phyloP scores from a whole-genome alignment of 2,113 vertebrate species.

The Rhea americana region DNA sequence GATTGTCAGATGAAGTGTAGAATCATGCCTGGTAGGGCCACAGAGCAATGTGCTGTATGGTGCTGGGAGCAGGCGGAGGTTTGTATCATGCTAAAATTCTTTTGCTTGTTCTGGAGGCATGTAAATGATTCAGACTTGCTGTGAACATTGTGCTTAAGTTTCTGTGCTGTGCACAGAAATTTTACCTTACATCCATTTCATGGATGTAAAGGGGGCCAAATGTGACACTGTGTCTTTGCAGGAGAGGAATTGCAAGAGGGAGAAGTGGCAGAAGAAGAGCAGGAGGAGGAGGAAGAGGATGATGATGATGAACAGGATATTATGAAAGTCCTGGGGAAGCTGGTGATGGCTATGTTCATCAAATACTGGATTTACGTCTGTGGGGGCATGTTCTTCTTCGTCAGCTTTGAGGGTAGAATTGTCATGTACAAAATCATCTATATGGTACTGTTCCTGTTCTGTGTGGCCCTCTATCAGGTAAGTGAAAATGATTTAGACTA shows the following conservation, averaged over 20 bases:
- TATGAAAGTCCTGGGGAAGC: slow-evolving; percentile 91
- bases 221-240: slow-evolving; percentile 51
- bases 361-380: slow-evolving; percentile 99
- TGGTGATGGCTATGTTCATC: slow-evolving; percentile 94
- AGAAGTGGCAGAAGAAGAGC: slow-evolving; percentile 59
- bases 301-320: slow-evolving; percentile 85
- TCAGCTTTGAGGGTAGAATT: slow-evolving; percentile 95
- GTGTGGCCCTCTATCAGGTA: slow-evolving; percentile 97
- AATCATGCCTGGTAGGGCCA: neutral
- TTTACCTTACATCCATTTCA: neutral
- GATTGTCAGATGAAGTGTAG: neutral
- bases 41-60: neutral
- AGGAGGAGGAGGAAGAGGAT: slow-evolving; percentile 56
- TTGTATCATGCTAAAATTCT: neutral
- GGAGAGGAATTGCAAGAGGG: slow-evolving; percentile 62
- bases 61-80: neutral
- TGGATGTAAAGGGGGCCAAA: neutral
- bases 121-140: neutral
- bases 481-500: neutral
- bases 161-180: neutral
- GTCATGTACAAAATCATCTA: slow-evolving; percentile 99
- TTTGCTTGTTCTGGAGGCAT: neutral
- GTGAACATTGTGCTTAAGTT: neutral
- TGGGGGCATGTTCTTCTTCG: slow-evolving; percentile 98
- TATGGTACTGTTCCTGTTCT: slow-evolving; percentile 98